These are phyloP conservation scores for Halesus radiatus DNA, from an alignment of 1,140 invertebrate genomes.

Conservation along the genomic window DNA sequence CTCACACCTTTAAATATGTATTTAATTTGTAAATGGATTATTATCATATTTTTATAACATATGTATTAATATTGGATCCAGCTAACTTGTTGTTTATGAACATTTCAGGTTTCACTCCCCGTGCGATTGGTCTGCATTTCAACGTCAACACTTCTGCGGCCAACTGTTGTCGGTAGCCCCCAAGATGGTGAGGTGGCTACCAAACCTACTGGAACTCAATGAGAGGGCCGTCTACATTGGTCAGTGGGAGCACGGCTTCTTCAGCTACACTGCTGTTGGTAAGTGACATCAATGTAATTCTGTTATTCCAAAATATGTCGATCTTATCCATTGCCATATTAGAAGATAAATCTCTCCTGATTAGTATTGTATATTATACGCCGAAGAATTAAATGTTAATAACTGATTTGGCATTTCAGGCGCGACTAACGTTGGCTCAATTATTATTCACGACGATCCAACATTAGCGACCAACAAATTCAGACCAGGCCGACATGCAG, in stretches of 20 bases:
- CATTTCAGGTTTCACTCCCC: slow-evolving; percentile 90
- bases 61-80: too few relatives aligned
- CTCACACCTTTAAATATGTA: too few relatives aligned
- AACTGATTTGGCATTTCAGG: slow-evolving; percentile 31
- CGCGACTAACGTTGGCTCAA: slow-evolving; percentile 98
- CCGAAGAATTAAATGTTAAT: not conserved
- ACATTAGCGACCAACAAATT: slow-evolving; percentile 82
- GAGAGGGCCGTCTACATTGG: slow-evolving; percentile 96
- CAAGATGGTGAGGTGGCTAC: slow-evolving; percentile 86
- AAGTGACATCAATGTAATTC: slow-evolving; percentile 36
- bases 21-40: too few relatives aligned
- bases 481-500: slow-evolving; percentile 65
- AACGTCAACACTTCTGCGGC: slow-evolving; percentile 91
- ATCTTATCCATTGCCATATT: too few relatives aligned
- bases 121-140: slow-evolving; percentile 87
- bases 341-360: too few relatives aligned
- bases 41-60: too few relatives aligned
- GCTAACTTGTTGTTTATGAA: too few relatives aligned
- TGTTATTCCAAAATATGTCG: too few relatives aligned
- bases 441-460: slow-evolving; percentile 90
- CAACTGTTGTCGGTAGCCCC: slow-evolving; percentile 96
- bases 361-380: not conserved
- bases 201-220: slow-evolving; percentile 94
- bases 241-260: slow-evolving; percentile 96
- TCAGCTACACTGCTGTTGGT: slow-evolving; percentile 96